Base-by-base conservation (phyloP, 2,113 vertebrate genomes). In the Cichladusa arquata region DNA sequence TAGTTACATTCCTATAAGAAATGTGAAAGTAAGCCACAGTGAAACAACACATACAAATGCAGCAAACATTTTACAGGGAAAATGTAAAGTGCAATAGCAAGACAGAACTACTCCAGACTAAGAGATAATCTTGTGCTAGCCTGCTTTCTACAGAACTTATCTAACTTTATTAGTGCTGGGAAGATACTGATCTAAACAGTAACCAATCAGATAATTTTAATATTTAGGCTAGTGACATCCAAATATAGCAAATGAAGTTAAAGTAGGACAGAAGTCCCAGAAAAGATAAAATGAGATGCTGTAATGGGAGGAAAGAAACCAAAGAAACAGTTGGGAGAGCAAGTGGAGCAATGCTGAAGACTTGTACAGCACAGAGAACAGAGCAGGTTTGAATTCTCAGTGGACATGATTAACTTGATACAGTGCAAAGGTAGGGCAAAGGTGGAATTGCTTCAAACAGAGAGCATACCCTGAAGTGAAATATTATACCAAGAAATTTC, bases 361-460 rank as follows among this genome's bases (percentile, higher is more conserved):
- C 69, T 94, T 94, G 93, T 96, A 96, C 56, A 88, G 91, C 38
- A 62, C 70, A 80, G 58, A 95, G 88, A 86, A 95, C 71, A 96
- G 64, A 95, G 73, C 47, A 62, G 72, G 90, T 93, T 74, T 86
- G 67, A 96, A 95, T 88, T 86, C 93, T 95, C 95, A 44, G 18
- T 48, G 95, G 95, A 93, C 53, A 19, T 61, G 91, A 96, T 95
- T 92, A 97, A 95, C 95, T 82, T 3, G 19, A 87, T 82, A 38
- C 50, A 72, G 84, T 80, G 89, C 84, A 92, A 95, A 93, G 91
- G 89, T 65, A 91, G 83, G 87, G 91, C 94, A 95, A 88, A 94
- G 95, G 93, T 96, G 94, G 85, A 90, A 95, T 90, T 67, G 64
- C 85, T 90, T 96, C 92, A 86, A 67, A 96, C 91, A 78, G 77